Base-by-base conservation (phyloP, 1,140 invertebrate genomes). In the Stegodyphus mimosarum region DNA sequence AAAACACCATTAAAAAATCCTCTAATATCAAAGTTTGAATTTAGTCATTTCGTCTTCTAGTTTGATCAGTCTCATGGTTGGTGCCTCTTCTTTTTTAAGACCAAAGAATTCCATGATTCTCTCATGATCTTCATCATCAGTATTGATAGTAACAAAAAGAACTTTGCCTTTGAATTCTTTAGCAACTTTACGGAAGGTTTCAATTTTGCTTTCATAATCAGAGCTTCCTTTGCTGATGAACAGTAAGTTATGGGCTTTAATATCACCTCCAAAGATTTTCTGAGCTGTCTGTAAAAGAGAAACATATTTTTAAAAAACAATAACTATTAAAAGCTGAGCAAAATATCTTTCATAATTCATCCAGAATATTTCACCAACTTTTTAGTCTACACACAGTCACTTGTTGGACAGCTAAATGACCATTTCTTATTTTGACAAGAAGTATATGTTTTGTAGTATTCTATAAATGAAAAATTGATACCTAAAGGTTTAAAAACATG, bases 51-150 rank as follows among this genome's bases (percentile, higher is more conserved):
- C 98, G 89, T 99, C 96, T 91, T 98, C 96, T 71, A 99, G 91
- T 83, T 94, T 94, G 90, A 99, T 99, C 70, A 99, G 92, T 89
- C 99, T 94, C 90, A 98, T 95, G 10, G 95, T 93, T 13, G 99
- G 98, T 11, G 96, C 93, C 89, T 99, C 96, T 18, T 95, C 94
- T 89, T 95, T 95, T 91, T 97, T n/a, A 93, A 99, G 95, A 88
- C 98, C 98, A 91, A 99, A 99, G 96, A 98, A 99, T 92, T 99
- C 98, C 88, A 99, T 92, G 90, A 99, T 99, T 89, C 98, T 94
- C 88, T 95, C 94, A 90, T 99, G 98, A 89, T 99, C 98, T 90
- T 97, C 95, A 90, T 99, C 96, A 89, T 97, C 96, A 66, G 95
- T 94, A 33, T 33, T 95, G 90, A 99, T 97, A 81, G 95, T 96